A percentile compares a stretch with the other conserved stretches of the same genome.
These are phyloP conservation scores for Drosophila picticornis DNA, from an alignment of 2,888 invertebrate genomes.

Conservation along the genomic window DNA sequence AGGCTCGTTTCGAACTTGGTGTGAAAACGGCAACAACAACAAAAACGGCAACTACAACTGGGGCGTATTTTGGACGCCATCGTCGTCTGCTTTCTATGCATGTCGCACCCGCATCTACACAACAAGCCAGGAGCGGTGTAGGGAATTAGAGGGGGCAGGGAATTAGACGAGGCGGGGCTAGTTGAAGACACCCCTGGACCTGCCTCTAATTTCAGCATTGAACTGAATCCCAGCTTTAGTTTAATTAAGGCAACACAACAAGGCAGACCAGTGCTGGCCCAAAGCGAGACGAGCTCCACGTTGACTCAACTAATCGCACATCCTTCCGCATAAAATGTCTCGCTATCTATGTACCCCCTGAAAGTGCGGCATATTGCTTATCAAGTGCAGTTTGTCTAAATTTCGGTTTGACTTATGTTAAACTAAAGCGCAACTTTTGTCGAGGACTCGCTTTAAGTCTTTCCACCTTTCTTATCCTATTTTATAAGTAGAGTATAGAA, in stretches of 20 bases:
- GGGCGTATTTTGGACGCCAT: slow-evolving; percentile 50
- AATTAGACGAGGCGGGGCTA: not conserved
- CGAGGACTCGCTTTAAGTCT: not conserved
- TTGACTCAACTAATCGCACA: slow-evolving; percentile 80
- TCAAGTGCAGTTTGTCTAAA: not conserved
- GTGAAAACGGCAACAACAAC: slow-evolving; percentile 78
- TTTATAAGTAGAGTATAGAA: not conserved
- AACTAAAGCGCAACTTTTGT: not conserved
- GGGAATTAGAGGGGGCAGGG: not conserved
- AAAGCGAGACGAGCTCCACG: slow-evolving; percentile 51
- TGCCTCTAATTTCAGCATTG: slow-evolving; percentile 80
- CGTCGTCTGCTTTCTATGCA: slow-evolving; percentile 64
- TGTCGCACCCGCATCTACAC: slow-evolving; percentile 62
- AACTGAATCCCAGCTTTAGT: slow-evolving; percentile 79
- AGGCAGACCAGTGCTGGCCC: slow-evolving; percentile 71
- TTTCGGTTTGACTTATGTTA: not conserved
- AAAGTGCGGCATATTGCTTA: not conserved
- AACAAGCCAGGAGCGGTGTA: slow-evolving; percentile 26
- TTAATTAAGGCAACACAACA: slow-evolving; percentile 80
- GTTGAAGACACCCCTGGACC: slow-evolving; percentile 50
- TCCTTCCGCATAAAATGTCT: slow-evolving; percentile 75
- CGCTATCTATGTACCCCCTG: not conserved
- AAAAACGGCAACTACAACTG: slow-evolving; percentile 77
- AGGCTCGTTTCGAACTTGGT: slow-evolving; percentile 66
- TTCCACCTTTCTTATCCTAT: not conserved